Conservation (phyloP, 1,140 invertebrate genomes). For the Cyrtorhinus lividipennis region DNA sequence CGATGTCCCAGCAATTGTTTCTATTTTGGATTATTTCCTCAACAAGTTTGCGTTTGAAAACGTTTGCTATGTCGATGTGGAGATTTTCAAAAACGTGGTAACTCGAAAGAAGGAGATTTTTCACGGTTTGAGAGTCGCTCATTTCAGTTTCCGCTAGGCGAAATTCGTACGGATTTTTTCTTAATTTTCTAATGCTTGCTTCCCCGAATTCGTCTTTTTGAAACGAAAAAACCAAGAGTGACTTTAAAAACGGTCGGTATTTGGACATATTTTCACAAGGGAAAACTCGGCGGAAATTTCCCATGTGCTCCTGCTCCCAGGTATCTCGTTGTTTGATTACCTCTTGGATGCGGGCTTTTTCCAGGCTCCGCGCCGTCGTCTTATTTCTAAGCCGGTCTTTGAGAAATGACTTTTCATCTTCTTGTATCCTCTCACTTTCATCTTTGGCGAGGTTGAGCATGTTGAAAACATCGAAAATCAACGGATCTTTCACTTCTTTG, state of each 20-base stretch:
- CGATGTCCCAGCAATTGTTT: not conserved
- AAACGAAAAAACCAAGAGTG: not conserved
- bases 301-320: slow-evolving; percentile 62
- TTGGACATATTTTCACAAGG: slow-evolving; percentile 35
- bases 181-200: not conserved
- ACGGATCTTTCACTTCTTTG: slow-evolving; percentile 62
- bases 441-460: slow-evolving; percentile 67
- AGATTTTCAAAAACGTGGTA: not conserved
- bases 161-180: not conserved
- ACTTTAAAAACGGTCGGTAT: slow-evolving; percentile 48
- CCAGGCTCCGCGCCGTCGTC: not conserved
- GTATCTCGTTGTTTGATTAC: slow-evolving; percentile 35
- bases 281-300: slow-evolving; percentile 50
- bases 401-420: not conserved
- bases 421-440: slow-evolving; percentile 50
- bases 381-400: slow-evolving; percentile 1
- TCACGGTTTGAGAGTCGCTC: not conserved
- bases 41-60: not conserved
- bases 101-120: not conserved
- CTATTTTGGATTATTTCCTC: not conserved
- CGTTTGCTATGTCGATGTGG: not conserved
- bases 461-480: slow-evolving; percentile 64
- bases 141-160: not conserved
- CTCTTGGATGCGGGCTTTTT: slow-evolving; percentile 12
- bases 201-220: not conserved